phyloP scores from a whole-genome alignment of 2,888 invertebrate genomes.

The Phaedon cochleariae region DNA sequence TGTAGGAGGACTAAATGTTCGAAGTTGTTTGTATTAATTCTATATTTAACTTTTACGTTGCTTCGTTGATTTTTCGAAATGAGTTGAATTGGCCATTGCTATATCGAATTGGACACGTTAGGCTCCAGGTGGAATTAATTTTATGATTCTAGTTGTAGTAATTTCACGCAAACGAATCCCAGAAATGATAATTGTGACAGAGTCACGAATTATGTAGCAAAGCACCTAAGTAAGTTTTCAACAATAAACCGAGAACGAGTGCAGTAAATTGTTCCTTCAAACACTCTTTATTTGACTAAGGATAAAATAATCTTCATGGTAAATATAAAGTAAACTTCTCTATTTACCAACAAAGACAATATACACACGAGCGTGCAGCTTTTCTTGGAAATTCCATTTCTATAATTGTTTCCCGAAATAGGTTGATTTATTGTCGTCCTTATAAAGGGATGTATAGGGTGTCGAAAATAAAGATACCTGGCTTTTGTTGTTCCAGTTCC shows the following conservation, averaged over 20 bases:
- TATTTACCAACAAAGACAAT: slow-evolving; percentile 32
- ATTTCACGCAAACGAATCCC: background rate
- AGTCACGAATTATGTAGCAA: too few species aligned
- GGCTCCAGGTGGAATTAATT: slow-evolving; percentile 14
- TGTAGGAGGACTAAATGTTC: slow-evolving; percentile 28
- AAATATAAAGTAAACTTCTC: slow-evolving; percentile 39
- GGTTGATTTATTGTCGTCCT: background rate
- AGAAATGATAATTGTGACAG: too few species aligned
- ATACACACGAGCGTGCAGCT: slow-evolving; percentile 31
- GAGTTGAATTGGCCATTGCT: background rate
- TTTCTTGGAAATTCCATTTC: slow-evolving; percentile 14
- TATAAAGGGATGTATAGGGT: too few species aligned
- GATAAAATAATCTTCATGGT: slow-evolving; percentile 34
- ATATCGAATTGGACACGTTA: slow-evolving; percentile 3
- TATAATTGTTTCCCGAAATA: background rate
- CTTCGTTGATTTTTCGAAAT: background rate
- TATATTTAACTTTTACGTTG: slow-evolving; percentile 29
- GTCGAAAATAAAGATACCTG: too few species aligned
- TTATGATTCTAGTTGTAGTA: background rate
- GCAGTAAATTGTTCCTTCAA: slow-evolving; percentile 35
- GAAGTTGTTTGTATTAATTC: slow-evolving; percentile 34
- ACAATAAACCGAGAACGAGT: slow-evolving; percentile 18
- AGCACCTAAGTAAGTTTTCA: background rate
- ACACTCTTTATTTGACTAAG: slow-evolving; percentile 34
- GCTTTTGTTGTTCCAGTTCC: too few species aligned